Evolutionary conservation across 2,113 vertebrate genomes (phyloP).

Genomic region (Euleptes europaea): DNA sequence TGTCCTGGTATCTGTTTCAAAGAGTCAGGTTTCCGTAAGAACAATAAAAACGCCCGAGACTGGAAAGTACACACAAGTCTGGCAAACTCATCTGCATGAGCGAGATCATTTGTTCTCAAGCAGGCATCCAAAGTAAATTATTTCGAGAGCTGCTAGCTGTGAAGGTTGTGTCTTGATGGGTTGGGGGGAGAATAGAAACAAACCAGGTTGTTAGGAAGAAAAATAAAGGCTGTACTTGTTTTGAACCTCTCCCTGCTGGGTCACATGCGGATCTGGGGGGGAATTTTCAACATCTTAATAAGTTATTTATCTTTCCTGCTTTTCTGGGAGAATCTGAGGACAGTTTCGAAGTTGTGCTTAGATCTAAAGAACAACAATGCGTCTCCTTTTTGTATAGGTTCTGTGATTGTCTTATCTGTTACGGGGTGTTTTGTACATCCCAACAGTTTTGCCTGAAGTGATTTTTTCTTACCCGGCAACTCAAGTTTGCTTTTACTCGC

Average conservation of each 20-base stretch:
- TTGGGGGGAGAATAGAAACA: conserved; percentile 67
- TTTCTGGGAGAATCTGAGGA: conserved; percentile 51
- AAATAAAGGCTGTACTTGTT: conserved; percentile 76
- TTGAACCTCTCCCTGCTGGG: conserved; percentile 74
- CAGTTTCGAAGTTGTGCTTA: conserved; percentile 38
- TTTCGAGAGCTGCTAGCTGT: conserved; percentile 75
- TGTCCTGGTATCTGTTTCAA: conserved; percentile 84
- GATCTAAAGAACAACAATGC: conserved; percentile 27
- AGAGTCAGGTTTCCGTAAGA: conserved; percentile 89
- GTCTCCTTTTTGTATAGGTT: conserved; percentile 3
- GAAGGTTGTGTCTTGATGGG: conserved; percentile 76
- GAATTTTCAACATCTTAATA: conserved; percentile 68
- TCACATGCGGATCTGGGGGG: conserved; percentile 70
- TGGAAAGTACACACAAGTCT: conserved; percentile 86
- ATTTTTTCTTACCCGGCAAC: neutral
- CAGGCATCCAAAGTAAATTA: conserved; percentile 78
- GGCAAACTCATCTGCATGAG: conserved; percentile 87
- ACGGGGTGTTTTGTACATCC: conserved; percentile 9
- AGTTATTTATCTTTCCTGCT: conserved; percentile 57
- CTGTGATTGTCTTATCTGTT: neutral
- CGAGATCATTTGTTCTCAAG: conserved; percentile 78
- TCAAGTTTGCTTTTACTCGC: neutral
- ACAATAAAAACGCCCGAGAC: conserved; percentile 87
- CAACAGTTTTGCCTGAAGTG: conserved; percentile 2
- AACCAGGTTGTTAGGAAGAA: conserved; percentile 75